A percentile compares a stretch with the other conserved stretches of the same genome.
These are phyloP conservation scores for Globodera ellingtonae DNA, from an alignment of 1,140 invertebrate species.

Conservation along the genomic window DNA sequence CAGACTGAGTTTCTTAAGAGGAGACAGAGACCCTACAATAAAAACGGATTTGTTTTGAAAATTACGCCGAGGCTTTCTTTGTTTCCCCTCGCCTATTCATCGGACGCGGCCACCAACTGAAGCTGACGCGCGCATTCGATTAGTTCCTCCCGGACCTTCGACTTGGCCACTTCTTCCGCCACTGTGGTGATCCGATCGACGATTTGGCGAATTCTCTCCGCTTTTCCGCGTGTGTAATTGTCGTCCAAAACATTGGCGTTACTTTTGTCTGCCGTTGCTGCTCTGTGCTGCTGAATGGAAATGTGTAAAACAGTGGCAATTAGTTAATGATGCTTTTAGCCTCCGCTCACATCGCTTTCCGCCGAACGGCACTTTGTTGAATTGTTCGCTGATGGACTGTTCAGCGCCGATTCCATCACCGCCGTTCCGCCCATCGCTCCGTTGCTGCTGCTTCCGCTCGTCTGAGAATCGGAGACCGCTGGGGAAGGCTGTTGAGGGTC, in stretches of 20 bases:
- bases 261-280: background rate
- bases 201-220: slow-evolving; percentile 11
- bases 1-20: background rate
- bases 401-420: background rate
- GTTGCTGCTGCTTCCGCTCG: slow-evolving; percentile 21
- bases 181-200: background rate
- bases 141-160: background rate
- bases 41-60: background rate
- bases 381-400: background rate
- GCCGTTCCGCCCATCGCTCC: background rate
- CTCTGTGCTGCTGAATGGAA: background rate
- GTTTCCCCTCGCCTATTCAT: background rate
- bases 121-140: background rate
- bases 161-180: background rate
- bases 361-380: background rate
- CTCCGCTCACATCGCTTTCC: slow-evolving; percentile 3
- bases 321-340: background rate
- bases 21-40: background rate
- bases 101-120: background rate
- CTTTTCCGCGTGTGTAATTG: background rate
- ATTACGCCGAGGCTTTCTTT: background rate
- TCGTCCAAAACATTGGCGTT: background rate
- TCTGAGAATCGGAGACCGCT: slow-evolving; percentile 36
- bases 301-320: background rate
- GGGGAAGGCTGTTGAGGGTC: slow-evolving; percentile 24